These are phyloP conservation scores for Cephalopachus bancanus DNA, from an alignment of 2,797 vertebrate species.

Conservation along the genomic window DNA sequence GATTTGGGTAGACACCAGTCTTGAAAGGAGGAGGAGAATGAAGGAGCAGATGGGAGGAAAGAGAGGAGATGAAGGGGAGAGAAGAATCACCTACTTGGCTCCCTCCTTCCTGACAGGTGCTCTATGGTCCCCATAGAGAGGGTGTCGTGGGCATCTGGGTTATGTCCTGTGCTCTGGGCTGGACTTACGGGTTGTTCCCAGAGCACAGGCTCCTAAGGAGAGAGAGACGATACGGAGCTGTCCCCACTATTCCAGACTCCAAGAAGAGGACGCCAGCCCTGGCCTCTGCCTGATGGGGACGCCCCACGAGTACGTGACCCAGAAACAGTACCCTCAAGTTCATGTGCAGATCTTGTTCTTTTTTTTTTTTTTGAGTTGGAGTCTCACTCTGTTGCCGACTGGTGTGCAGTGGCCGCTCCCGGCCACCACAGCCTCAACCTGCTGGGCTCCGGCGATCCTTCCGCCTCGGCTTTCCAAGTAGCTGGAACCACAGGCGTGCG, in stretches of 20 bases:
- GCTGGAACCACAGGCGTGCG: too few species aligned
- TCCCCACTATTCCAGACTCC: neutral
- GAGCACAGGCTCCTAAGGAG: neutral
- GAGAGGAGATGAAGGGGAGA: neutral
- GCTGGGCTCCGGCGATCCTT: too few species aligned
- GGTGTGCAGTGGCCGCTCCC: too few species aligned
- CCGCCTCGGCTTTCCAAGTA: too few species aligned
- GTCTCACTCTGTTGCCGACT: too few species aligned
- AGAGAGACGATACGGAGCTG: neutral
- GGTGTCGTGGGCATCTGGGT: neutral
- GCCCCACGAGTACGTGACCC: rapidly evolving
- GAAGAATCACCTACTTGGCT: slow-evolving; percentile 51
- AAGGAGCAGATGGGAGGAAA: neutral
- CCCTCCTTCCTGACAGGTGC: slow-evolving; percentile 57
- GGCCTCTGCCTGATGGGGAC: neutral
- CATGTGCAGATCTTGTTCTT: neutral
- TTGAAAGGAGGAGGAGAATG: neutral
- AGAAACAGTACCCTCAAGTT: neutral
- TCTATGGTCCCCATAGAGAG: neutral
- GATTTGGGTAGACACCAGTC: neutral
- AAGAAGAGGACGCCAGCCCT: neutral
- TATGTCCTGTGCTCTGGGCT: neutral
- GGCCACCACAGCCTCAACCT: too few species aligned
- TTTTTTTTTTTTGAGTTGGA: too few species aligned
- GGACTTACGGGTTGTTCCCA: neutral